Evolutionary conservation across 2,888 invertebrate species (phyloP).

Genomic region (Spodoptera picta): DNA sequence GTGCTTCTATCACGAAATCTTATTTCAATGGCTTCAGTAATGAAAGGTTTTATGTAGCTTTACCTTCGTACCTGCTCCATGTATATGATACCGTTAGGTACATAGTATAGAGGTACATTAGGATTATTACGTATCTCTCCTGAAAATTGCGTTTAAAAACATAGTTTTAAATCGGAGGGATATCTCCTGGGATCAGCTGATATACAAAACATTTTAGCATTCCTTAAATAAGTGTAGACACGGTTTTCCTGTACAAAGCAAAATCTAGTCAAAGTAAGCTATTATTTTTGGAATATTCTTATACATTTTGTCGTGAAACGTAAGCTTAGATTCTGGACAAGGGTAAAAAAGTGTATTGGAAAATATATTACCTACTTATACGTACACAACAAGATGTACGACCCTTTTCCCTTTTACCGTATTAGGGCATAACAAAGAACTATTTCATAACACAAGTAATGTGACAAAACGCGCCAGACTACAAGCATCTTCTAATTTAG

Average conservation of each 20-base stretch:
- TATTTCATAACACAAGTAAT: slow-evolving; percentile 16
- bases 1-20: background rate
- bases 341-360: slow-evolving; percentile 42
- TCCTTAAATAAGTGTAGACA: too few relatives aligned
- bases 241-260: background rate
- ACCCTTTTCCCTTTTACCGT: slow-evolving; percentile 34
- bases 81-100: too few relatives aligned
- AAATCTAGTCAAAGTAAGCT: background rate
- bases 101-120: too few relatives aligned
- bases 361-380: slow-evolving; percentile 23
- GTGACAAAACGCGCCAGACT: slow-evolving; percentile 14
- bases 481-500: slow-evolving; percentile 39
- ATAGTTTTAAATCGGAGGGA: too few relatives aligned
- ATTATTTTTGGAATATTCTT: slow-evolving; percentile 7
- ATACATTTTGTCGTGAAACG: slow-evolving; percentile 23
- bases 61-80: too few relatives aligned
- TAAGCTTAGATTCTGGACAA: slow-evolving; percentile 18
- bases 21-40: slow-evolving; percentile 1
- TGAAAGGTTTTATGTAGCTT: background rate
- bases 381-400: slow-evolving; percentile 25
- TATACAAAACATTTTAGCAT: too few relatives aligned
- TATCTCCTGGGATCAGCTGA: too few relatives aligned
- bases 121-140: too few relatives aligned
- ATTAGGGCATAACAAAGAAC: slow-evolving; percentile 30
- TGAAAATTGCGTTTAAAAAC: too few relatives aligned